Conservation (phyloP, 2,888 invertebrate species). For the Meandrusa payeni region DNA sequence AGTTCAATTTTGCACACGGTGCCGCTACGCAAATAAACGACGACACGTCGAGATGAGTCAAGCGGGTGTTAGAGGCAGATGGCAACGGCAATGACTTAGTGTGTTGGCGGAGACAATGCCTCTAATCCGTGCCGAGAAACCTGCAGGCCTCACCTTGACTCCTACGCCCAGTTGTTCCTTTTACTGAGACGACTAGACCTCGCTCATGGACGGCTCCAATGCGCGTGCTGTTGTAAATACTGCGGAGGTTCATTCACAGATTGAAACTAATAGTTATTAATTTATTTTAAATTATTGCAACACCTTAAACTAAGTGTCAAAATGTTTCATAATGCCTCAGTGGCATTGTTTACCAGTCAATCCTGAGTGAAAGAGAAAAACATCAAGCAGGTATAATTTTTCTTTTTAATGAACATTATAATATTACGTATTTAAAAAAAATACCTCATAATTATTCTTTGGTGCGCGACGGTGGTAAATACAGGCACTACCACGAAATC, state of each 20-base stretch:
- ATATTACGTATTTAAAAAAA: too few relatives aligned
- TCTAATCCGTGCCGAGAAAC: slow-evolving; percentile 61
- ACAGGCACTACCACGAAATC: too few relatives aligned
- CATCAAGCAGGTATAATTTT: too few relatives aligned
- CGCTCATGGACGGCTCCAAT: slow-evolving; percentile 38
- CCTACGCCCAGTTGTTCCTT: slow-evolving; percentile 69
- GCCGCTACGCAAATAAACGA: slow-evolving; percentile 36
- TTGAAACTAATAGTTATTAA: not conserved
- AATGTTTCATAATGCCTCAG: too few relatives aligned
- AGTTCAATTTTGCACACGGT: slow-evolving; percentile 38
- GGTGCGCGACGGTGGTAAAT: too few relatives aligned
- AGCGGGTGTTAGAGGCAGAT: slow-evolving; percentile 38
- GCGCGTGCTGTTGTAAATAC: not conserved
- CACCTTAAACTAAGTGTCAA: too few relatives aligned
- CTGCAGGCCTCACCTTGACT: slow-evolving; percentile 79
- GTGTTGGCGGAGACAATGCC: slow-evolving; percentile 76
- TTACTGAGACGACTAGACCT: slow-evolving; percentile 59
- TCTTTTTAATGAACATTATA: too few relatives aligned
- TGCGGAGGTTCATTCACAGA: not conserved
- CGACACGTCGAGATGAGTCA: slow-evolving; percentile 42
- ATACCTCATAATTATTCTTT: too few relatives aligned
- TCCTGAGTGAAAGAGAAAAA: too few relatives aligned
- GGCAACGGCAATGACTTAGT: slow-evolving; percentile 46
- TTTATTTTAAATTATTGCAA: too few relatives aligned
- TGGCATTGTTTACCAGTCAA: too few relatives aligned